These are phyloP conservation scores for Dendrolimus kikuchii DNA, from an alignment of 1,140 invertebrate species.

Conservation along the genomic window DNA sequence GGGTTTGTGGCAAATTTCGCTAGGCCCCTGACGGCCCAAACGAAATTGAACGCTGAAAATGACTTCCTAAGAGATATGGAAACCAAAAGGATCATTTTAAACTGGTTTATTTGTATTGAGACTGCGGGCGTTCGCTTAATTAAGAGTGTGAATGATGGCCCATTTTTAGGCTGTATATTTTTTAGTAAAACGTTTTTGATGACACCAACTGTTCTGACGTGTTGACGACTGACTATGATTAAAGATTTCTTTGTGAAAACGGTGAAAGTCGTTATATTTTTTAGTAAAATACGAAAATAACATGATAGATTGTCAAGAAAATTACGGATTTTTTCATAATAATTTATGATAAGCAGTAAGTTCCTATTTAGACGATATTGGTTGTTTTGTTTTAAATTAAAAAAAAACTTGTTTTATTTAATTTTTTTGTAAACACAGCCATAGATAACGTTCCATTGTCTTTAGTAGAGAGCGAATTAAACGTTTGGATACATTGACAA, in stretches of 20 bases:
- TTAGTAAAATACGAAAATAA: too few relatives aligned
- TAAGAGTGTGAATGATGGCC: slow-evolving; percentile 62
- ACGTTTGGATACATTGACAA: too few relatives aligned
- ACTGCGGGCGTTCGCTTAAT: slow-evolving; percentile 48
- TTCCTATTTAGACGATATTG: too few relatives aligned
- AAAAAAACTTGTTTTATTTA: slow-evolving; percentile 8
- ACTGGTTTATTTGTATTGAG: slow-evolving; percentile 45
- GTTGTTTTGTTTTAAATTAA: too few relatives aligned
- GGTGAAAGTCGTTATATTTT: too few relatives aligned
- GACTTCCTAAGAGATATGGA: background rate
- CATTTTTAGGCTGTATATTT: slow-evolving; percentile 26
- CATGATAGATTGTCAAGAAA: too few relatives aligned
- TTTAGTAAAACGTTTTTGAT: slow-evolving; percentile 18
- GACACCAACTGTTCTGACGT: slow-evolving; percentile 25
- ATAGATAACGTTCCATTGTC: too few relatives aligned
- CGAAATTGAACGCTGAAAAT: slow-evolving; percentile 1
- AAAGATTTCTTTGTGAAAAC: slow-evolving; percentile 10
- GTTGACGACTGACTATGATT: slow-evolving; percentile 29
- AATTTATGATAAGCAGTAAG: too few relatives aligned
- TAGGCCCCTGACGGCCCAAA: slow-evolving; percentile 18
- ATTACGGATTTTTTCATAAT: too few relatives aligned
- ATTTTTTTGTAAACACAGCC: background rate
- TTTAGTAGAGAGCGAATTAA: too few relatives aligned
- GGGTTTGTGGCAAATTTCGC: slow-evolving; percentile 14
- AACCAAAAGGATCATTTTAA: slow-evolving; percentile 19